A percentile compares a stretch with the other conserved stretches of the same genome.
phyloP scores from a whole-genome alignment of 2,113 vertebrate species.

The Rhinopithecus roxellana region DNA sequence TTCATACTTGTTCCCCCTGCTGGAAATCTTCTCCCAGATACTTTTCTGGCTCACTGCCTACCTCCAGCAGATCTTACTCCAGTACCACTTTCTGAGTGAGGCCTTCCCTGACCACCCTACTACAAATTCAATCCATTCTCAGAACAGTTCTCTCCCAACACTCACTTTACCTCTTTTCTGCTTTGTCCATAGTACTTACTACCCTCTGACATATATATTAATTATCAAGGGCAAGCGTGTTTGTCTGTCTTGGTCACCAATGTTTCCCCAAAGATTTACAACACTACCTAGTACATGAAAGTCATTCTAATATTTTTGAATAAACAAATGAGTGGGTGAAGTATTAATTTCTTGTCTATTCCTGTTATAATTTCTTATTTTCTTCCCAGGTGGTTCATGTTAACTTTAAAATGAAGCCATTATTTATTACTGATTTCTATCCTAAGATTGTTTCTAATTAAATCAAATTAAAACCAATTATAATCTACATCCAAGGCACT shows the following conservation, averaged over 20 bases:
- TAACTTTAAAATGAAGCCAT: conserved; percentile 16
- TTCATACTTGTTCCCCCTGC: not conserved
- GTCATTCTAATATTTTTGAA: not conserved
- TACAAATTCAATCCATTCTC: not conserved
- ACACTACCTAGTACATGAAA: not conserved
- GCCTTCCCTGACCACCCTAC: not conserved
- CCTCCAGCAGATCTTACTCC: not conserved
- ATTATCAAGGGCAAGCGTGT: not conserved
- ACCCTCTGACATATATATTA: not conserved
- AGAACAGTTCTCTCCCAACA: not conserved
- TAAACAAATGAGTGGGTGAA: not conserved
- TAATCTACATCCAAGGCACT: not conserved
- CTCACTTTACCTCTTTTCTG: not conserved
- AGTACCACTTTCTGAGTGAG: not conserved
- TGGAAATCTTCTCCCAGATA: not conserved
- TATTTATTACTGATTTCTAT: conserved; percentile 26
- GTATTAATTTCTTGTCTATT: not conserved
- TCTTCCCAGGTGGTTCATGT: not conserved
- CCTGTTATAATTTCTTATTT: not conserved
- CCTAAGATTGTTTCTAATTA: conserved; percentile 3
- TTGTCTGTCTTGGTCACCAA: not conserved
- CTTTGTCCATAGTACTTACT: not conserved
- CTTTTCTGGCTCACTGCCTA: not conserved
- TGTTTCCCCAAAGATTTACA: not conserved
- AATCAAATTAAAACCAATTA: not conserved